These are phyloP conservation scores for Ceratoteleas bidentatus DNA, from an alignment of 1,140 invertebrate genomes.

Conservation along the genomic window DNA sequence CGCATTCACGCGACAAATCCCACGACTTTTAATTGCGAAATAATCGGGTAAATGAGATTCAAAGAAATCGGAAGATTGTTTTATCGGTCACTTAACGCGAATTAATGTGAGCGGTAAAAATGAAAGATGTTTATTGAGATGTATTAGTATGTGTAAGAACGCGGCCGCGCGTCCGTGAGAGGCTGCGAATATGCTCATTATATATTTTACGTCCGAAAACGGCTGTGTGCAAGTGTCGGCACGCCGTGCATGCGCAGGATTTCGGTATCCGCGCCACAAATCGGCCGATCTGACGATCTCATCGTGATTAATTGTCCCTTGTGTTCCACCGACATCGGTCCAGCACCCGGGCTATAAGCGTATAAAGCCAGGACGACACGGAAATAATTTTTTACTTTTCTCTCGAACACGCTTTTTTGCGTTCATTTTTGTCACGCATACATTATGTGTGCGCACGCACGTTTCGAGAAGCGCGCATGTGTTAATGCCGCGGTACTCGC, in stretches of 20 bases:
- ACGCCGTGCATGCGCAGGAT: constrained; percentile 61
- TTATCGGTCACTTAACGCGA: constrained; percentile 32
- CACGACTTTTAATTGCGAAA: constrained; percentile 25
- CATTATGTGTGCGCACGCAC: constrained; percentile 18
- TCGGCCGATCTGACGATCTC: constrained; percentile 64
- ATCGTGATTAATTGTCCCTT: constrained; percentile 67
- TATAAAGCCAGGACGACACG: constrained; percentile 43
- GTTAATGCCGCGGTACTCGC: constrained; percentile 41
- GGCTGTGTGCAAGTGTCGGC: constrained; percentile 54
- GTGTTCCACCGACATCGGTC: constrained; percentile 65
- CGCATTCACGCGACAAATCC: not conserved
- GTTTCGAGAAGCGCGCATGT: constrained; percentile 36
- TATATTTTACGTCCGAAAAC: constrained; percentile 50
- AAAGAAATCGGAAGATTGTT: constrained; percentile 14
- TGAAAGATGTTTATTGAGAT: constrained; percentile 55
- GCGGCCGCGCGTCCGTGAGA: constrained; percentile 13
- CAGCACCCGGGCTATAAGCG: constrained; percentile 59
- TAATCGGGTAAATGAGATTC: constrained; percentile 17
- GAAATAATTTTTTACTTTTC: constrained; percentile 60
- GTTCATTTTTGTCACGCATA: constrained; percentile 53
- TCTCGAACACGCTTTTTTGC: constrained; percentile 44
- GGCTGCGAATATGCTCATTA: constrained; percentile 49
- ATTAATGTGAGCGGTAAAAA: constrained; percentile 51
- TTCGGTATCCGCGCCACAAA: constrained; percentile 62
- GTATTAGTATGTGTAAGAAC: constrained; percentile 37